phyloP scores from a whole-genome alignment of 2,797 vertebrate genomes.

The Acanthis flammea region DNA sequence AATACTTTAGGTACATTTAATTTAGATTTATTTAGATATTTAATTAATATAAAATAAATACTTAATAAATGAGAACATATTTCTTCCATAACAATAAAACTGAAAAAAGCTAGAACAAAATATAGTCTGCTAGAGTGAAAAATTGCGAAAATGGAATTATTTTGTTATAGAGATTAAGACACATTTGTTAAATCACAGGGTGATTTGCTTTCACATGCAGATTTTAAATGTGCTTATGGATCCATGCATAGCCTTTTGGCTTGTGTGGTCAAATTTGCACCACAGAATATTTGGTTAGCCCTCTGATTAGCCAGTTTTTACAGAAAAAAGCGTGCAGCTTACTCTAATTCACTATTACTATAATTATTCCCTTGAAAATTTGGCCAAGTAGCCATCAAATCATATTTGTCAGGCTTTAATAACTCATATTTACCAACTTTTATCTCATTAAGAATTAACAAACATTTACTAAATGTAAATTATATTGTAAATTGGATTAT shows the following conservation, averaged over 20 bases:
- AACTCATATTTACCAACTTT: constrained; percentile 34
- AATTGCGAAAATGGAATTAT: neutral
- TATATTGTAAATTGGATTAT: neutral
- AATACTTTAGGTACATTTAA: neutral
- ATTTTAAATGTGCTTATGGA: neutral
- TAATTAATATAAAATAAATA: neutral
- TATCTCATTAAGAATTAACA: constrained; percentile 45
- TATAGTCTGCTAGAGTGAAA: neutral
- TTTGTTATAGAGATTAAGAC: neutral
- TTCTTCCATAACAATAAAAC: neutral
- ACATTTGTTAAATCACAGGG: neutral
- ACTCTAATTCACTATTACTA: neutral
- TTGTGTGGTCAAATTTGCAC: neutral
- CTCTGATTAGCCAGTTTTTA: neutral
- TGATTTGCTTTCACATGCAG: neutral
- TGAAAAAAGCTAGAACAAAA: neutral
- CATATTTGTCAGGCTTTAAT: constrained; percentile 25
- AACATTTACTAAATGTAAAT: constrained; percentile 30
- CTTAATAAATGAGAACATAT: neutral
- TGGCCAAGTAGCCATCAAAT: constrained; percentile 27
- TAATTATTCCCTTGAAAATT: neutral
- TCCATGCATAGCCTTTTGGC: neutral
- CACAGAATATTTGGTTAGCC: neutral
- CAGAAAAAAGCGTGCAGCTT: neutral
- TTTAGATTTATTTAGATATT: neutral